Conservation (phyloP, 35 echinoderm and acorn worm species). For the Eucidaris tribuloides region DNA sequence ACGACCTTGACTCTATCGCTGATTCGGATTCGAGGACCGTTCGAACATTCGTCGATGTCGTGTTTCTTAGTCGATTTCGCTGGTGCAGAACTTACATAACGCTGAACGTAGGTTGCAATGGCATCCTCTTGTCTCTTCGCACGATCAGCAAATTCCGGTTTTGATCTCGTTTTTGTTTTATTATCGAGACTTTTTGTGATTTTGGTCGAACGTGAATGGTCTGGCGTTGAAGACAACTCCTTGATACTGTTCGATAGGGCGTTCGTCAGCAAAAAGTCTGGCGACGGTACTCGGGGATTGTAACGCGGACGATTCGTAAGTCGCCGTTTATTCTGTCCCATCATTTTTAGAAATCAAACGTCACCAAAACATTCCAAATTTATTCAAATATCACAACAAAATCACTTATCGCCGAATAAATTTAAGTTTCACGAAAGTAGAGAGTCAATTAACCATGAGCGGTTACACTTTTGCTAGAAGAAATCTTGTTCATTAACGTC, state of each 20-base stretch:
- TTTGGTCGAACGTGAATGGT: not conserved
- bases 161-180: not conserved
- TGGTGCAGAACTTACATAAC: slow-evolving; percentile 1
- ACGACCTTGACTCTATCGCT: not conserved
- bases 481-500: too few relatives aligned
- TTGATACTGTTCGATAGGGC: not conserved
- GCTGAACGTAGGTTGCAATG: not conserved
- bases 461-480: too few relatives aligned
- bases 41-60: not conserved
- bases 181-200: too few relatives aligned
- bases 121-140: not conserved
- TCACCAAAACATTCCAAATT: not conserved
- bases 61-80: not conserved
- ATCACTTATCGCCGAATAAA: too few relatives aligned
- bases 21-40: not conserved
- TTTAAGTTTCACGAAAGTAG: too few relatives aligned
- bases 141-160: not conserved
- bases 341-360: not conserved
- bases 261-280: slow-evolving; percentile 6
- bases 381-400: too few relatives aligned
- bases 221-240: not conserved
- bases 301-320: slow-evolving; percentile 11
- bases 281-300: not conserved
- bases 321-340: slow-evolving; percentile 1
- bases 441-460: too few relatives aligned